Evolutionary conservation across 2,113 vertebrate species (phyloP).

Genomic region (Mus musculus): GRCm39 chr4:143537001-143537500

Average conservation of each 20-base stretch:
- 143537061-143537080: not conserved
- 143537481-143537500: not conserved
- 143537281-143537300: not conserved
- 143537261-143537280: not conserved
- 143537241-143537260: not conserved
- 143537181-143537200: not conserved
- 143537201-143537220: not conserved
- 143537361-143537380: not conserved
- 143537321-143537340: not conserved
- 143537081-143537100: not conserved
- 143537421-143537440: not conserved
- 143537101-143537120: not conserved
- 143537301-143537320: accelerated
- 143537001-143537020: too few relatives aligned
- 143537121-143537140: not conserved
- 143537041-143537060: not conserved
- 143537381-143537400: accelerated
- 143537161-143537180: not conserved
- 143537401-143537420: not conserved
- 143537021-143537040: not conserved
- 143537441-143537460: not conserved
- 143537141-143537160: not conserved
- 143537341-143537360: not conserved
- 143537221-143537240: not conserved
- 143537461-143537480: not conserved